A percentile compares a stretch with the other conserved stretches of the same genome.
Conservation (phyloP, 2,888 invertebrate species). For the Therioaphis trifolii region DNA sequence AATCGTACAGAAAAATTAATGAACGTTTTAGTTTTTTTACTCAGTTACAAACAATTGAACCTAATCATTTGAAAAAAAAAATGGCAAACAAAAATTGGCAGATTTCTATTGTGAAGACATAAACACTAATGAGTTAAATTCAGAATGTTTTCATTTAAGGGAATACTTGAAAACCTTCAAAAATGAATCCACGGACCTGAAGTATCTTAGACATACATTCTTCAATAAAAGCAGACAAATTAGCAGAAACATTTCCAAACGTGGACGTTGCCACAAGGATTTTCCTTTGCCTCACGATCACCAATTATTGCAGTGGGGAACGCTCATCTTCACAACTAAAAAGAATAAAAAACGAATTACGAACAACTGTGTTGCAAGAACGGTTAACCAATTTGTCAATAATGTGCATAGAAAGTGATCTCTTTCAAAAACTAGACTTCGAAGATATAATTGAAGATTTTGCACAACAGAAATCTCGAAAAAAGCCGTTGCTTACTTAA, state of each 20-base stretch:
- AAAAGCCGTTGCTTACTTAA: constrained; percentile 20
- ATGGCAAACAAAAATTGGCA: not conserved
- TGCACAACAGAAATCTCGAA: constrained; percentile 29
- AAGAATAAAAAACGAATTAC: constrained; percentile 48
- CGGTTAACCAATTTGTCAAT: constrained; percentile 31
- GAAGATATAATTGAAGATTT: constrained; percentile 37
- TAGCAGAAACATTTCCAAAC: not conserved
- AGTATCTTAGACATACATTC: constrained; percentile 18
- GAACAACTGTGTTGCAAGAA: constrained; percentile 42
- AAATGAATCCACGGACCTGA: constrained; percentile 31
- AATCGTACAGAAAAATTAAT: constrained; percentile 30
- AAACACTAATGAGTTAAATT: constrained; percentile 26
- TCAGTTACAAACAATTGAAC: constrained; percentile 27
- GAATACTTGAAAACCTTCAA: constrained; percentile 27
- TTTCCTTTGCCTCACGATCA: not conserved
- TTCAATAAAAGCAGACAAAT: constrained; percentile 36
- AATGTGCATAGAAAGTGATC: constrained; percentile 41
- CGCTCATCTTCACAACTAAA: constrained; percentile 35
- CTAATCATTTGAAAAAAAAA: constrained; percentile 31
- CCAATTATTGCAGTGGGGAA: constrained; percentile 7
- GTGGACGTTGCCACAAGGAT: too few relatives aligned
- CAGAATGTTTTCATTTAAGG: constrained; percentile 34
- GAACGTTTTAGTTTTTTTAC: constrained; percentile 29
- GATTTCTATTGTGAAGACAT: constrained; percentile 32
- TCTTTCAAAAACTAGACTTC: constrained; percentile 39